Conservation (phyloP, 2,113 vertebrate species). For the Lepus europaeus region DNA sequence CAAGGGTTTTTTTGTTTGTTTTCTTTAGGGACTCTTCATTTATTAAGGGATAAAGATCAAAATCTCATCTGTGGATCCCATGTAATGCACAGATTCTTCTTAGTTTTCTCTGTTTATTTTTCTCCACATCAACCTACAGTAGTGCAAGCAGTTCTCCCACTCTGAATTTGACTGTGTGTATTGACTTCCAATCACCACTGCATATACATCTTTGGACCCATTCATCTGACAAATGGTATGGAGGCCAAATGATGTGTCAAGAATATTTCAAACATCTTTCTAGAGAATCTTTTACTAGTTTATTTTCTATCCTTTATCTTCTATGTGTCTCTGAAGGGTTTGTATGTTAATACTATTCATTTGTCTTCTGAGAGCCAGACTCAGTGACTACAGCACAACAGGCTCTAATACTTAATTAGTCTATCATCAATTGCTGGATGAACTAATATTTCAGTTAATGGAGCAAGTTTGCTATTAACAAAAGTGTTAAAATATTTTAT, state of each 20-base stretch:
- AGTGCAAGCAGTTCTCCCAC: neutral
- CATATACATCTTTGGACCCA: neutral
- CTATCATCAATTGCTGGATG: neutral
- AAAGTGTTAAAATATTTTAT: neutral
- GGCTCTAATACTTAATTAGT: neutral
- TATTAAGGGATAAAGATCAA: neutral
- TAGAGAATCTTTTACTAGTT: neutral
- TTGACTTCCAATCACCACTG: neutral
- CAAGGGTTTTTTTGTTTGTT: no score
- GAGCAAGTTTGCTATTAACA: neutral
- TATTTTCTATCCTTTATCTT: neutral
- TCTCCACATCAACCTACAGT: fast-evolving
- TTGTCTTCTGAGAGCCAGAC: no score
- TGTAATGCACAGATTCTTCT: neutral
- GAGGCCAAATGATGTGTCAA: neutral
- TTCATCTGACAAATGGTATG: neutral
- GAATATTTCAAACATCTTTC: neutral
- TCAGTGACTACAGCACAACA: fast-evolving
- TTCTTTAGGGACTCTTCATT: neutral
- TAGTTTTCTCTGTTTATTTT: neutral
- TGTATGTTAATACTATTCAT: neutral
- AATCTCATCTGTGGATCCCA: neutral
- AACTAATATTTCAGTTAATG: neutral
- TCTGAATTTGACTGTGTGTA: neutral
- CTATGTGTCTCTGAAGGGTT: neutral